Evolutionary conservation across 2,888 invertebrate genomes (phyloP), one percentile per base, ranked within the genome.

Genomic region (Chloroclysta siterata): DNA sequence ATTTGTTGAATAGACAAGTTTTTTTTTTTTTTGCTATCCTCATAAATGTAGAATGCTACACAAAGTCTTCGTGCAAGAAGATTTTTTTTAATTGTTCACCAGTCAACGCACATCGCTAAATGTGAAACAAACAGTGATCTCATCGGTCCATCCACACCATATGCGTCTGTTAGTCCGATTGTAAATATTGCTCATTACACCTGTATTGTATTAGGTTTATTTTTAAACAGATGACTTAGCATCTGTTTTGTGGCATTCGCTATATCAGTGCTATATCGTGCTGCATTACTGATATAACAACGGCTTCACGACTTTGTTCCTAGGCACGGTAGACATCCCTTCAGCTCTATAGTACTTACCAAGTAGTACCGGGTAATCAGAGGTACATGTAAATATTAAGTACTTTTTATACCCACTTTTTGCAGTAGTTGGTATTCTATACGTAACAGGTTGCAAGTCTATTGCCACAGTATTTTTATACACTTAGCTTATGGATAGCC

Each of bases 151-250:
- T 54, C 53, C 44, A 50, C 47, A 46, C 63, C 68, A 69, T 66
- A 64, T 65, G 71, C 63, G 60, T 60, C 44, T 48, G 64, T 55
- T 65, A 63, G 63, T 60, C 47, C 52, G 55, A 50, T 60, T 57
- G 65, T 65, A 63, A 61, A 63, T 69, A 68, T 69, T 71, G 69
- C 68, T 66, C 65, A 69, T 63, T 67, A 64, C 69, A 71, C 71
- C 69, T 71, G 71, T 69, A 63, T 66, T 68, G 65, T 67, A 62
- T 65, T 60, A 65, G 55, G 55, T 60, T 61, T 53, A 63, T 63
- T 64, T 64, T 60, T 60, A 64, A 66, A 60, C 63, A 60, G 42
- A 66, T 66, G 63, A 53, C 48, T 47, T 51, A 11, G 51, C 60
- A 58, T 67, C 61, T 67, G 55, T 54, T 53, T 56, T 51, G 33